Base-by-base conservation (phyloP, 2,888 invertebrate species). In the Drosophila quinaria region DNA sequence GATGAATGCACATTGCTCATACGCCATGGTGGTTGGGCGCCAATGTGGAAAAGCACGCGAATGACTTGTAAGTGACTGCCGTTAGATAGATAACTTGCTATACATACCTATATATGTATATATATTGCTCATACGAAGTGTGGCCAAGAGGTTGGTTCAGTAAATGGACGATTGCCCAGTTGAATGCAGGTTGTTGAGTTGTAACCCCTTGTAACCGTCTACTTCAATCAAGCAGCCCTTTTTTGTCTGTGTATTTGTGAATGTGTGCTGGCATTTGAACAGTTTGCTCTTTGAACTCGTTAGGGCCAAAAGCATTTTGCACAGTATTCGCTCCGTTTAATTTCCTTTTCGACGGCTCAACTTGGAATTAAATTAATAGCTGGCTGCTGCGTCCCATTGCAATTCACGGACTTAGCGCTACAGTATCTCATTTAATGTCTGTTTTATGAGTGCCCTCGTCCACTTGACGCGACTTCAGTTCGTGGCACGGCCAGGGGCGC, bases 341-440 rank as follows among this genome's bases (percentile, higher is more conserved):
- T 76, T 76, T 78, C 49, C 65, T 54, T 41, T 52, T 41, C 25
- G 29, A 19, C 37, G 15, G 42, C 47, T 62, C 60, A 61, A 62
- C 56, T 52, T 54, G 74, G 83, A 80, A 80, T 88, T 72, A 86
- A 83, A 82, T 86, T 79, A 88, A 83, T 86, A 80, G 83, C 64
- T 15, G 29, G 83, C 64, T 22, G 29, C 37, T 47, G 58, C 66
- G 61, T 63, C 59, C 63, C 73, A 69, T 68, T 76, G 86, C 76
- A 55, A 76, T 73, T 73, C 81, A 64, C 81, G 61, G 68, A 69
- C 71, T 81, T 67, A 72, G 64, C 54, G 49, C 66, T 19, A 41
- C 56, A 75, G 69, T 60, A 70, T 63, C 82, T 76, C 88, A 79
- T 87, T 82, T 82, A 67, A 71, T 85, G 69, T 68, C 74, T 64